Base-by-base conservation (phyloP, 2,113 vertebrate species). In the Vidua macroura region DNA sequence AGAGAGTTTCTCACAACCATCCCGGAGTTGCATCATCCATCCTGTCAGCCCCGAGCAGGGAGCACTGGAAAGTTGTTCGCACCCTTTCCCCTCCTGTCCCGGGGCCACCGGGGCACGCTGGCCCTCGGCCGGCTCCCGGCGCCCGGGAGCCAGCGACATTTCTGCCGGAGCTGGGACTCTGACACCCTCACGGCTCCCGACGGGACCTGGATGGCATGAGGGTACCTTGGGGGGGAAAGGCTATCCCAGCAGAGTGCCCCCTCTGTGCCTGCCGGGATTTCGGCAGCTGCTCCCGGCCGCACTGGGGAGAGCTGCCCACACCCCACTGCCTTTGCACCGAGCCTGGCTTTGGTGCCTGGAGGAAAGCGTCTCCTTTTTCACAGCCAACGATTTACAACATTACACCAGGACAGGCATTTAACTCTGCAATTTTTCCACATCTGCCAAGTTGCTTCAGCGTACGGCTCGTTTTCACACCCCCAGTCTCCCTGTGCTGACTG, bases 21-120 rank as follows among this genome's bases (percentile, higher is more conserved):
- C 52, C 37, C 8, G 9, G 56, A 83, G 86, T 95, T 96, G 95
- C 95, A 94, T 96, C 88, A 96, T 88, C 86, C 86, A 52, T 78
- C 63, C 62, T 69, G 83, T 69, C 86, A 92, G 72, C 51, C 89
- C 64, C 55, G 66, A 24, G n/a, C 30, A 81, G 23, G 67, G 63
- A 91, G 68, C 73, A 3, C 48, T 84, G 93, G 77, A 75, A 96
- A 94, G 90, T 94, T 96, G 66, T 58, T 41, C 69, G 43, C 66
- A 63, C 30, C 83, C 93, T 90, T 91, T 93, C 55, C 63, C 70
- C 90, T 85, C 58, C 51, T 92, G 73, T 72, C 83, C 24, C 21
- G 4, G 20, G 56, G 70, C 39, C 6, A 14, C 23, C 43, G 43
- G 39, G 46, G 31, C 75, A 66, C 22, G 22, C 81, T 18, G 66